A percentile compares a stretch with the other conserved stretches of the same genome.
Conservation (phyloP, 2,113 vertebrate genomes). For the Varanus salvator region DNA sequence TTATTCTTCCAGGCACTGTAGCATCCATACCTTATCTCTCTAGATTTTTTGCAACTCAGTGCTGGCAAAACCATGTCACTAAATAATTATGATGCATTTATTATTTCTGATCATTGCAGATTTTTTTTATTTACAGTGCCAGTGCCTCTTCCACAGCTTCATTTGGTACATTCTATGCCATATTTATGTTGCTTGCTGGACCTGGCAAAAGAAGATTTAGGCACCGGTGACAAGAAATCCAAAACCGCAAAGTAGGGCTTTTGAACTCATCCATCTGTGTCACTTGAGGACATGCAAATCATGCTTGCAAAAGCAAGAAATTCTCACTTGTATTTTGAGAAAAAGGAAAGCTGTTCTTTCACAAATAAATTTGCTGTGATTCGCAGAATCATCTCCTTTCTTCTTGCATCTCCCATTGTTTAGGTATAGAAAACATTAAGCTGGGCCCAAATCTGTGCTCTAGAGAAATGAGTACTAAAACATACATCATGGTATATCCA, state of each 20-base stretch:
- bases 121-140: neutral
- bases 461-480: slow-evolving; percentile 39
- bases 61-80: slow-evolving; percentile 36
- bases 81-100: slow-evolving; percentile 50
- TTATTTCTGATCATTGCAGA: slow-evolving; percentile 26
- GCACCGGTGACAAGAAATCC: slow-evolving; percentile 42
- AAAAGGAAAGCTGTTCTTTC: slow-evolving; percentile 27
- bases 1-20: slow-evolving; percentile 29
- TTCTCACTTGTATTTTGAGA: slow-evolving; percentile 7
- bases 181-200: slow-evolving; percentile 39
- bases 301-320: slow-evolving; percentile 36
- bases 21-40: slow-evolving; percentile 33
- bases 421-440: slow-evolving; percentile 26
- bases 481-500: slow-evolving; percentile 31
- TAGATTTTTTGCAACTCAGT: slow-evolving; percentile 8
- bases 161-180: slow-evolving; percentile 3
- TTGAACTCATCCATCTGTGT: slow-evolving; percentile 36
- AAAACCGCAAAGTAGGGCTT: slow-evolving; percentile 48
- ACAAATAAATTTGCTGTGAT: slow-evolving; percentile 36
- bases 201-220: slow-evolving; percentile 43
- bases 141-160: neutral
- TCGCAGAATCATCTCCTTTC: slow-evolving; percentile 36
- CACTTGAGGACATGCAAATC: slow-evolving; percentile 51
- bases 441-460: slow-evolving; percentile 7
- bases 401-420: slow-evolving; percentile 34